A percentile compares a stretch with the other conserved stretches of the same genome.
Conservation (phyloP, 1,140 invertebrate genomes). For the Drosophila quadrilineata region DNA sequence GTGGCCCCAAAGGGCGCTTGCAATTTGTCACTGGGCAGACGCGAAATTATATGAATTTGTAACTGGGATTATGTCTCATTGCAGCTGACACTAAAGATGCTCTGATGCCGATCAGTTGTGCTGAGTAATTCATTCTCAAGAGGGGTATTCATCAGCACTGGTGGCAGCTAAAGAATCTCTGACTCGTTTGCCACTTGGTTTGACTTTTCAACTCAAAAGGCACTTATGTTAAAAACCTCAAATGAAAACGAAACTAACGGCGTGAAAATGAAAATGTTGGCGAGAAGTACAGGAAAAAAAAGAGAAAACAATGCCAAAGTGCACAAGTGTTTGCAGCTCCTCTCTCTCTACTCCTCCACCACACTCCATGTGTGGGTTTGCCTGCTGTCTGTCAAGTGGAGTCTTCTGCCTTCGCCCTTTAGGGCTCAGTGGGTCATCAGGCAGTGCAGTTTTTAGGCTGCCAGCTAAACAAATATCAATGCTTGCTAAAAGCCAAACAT, state of each 20-base stretch:
- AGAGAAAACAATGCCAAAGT: constrained; percentile 61
- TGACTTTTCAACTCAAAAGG: constrained; percentile 66
- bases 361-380: constrained; percentile 28
- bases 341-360: too few relatives aligned
- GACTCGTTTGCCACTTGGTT: constrained; percentile 65
- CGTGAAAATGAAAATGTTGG: constrained; percentile 66
- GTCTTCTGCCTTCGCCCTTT: constrained; percentile 14
- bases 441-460: constrained; percentile 6
- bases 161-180: constrained; percentile 30
- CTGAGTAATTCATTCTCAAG: constrained; percentile 26
- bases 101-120: too few relatives aligned
- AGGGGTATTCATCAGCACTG: too few relatives aligned
- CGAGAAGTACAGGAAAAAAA: too few relatives aligned
- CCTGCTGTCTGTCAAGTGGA: constrained; percentile 2
- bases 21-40: constrained; percentile 62
- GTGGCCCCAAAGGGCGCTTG: constrained; percentile 21
- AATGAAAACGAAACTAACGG: constrained; percentile 64
- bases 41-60: constrained; percentile 5
- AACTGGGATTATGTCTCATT: constrained; percentile 6
- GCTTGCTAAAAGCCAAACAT: constrained; percentile 2
- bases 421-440: constrained; percentile 56
- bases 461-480: constrained; percentile 9
- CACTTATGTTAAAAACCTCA: too few relatives aligned
- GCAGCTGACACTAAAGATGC: constrained; percentile 25
- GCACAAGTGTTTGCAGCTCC: constrained; percentile 13